These are phyloP conservation scores for Eristalis intricaria DNA, from an alignment of 2,888 invertebrate species.

Conservation along the genomic window DNA sequence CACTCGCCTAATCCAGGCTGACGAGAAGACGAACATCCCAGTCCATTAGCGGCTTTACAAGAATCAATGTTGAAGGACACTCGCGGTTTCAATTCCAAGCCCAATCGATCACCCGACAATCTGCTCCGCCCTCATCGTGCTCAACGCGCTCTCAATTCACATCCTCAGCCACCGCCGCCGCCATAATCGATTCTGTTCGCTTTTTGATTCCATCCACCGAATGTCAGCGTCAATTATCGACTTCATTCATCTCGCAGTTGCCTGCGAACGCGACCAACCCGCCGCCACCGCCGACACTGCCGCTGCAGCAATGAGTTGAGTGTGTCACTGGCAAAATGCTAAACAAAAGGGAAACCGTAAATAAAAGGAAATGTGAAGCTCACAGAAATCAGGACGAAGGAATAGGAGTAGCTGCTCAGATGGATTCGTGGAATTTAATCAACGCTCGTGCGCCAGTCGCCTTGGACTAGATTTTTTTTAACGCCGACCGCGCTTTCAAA, in stretches of 20 bases:
- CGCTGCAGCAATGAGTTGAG: conserved; percentile 20
- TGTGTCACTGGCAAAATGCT: conserved; percentile 33
- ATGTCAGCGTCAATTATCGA: conserved; percentile 52
- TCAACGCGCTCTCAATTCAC: neutral
- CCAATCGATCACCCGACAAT: neutral
- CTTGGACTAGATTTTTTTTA: conserved; percentile 59
- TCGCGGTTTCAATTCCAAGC: neutral
- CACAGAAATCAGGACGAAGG: conserved; percentile 31
- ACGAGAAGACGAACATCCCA: neutral
- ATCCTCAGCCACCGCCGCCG: neutral
- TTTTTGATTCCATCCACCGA: conserved; percentile 5
- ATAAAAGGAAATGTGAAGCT: neutral
- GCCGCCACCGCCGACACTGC: neutral
- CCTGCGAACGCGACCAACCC: conserved; percentile 5
- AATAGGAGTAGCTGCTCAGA: conserved; percentile 36
- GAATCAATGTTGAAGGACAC: neutral
- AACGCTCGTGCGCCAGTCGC: conserved; percentile 45
- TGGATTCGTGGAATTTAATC: conserved; percentile 58
- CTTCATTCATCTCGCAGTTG: conserved; percentile 42
- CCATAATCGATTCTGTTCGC: conserved; percentile 7
- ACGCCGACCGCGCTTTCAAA: conserved; percentile 37
- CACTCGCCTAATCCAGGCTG: neutral
- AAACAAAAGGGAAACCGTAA: conserved; percentile 28
- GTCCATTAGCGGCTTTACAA: neutral
- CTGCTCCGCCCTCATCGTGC: too few species aligned